Percentiles rank a stretch among this genome's conserved stretches.
These are phyloP conservation scores for Cydia splendana DNA, from an alignment of 1,140 invertebrate genomes.

Conservation along the genomic window DNA sequence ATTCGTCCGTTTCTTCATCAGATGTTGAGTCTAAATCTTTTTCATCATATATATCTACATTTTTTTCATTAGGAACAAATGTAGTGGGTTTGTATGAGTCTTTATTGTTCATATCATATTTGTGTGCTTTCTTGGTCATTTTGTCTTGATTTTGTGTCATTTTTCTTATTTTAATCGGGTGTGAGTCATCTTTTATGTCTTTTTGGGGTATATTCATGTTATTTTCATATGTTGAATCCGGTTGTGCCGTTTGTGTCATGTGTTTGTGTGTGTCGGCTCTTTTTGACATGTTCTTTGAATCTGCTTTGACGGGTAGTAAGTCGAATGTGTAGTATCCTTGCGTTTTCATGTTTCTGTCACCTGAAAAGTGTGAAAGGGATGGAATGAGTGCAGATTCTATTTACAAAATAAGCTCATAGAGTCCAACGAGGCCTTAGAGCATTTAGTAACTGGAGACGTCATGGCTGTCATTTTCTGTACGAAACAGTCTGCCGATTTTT, in stretches of 20 bases:
- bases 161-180: neutral
- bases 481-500: too few species aligned
- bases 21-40: neutral
- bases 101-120: neutral
- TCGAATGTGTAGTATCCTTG: conserved; percentile 45
- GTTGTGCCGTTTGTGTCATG: neutral
- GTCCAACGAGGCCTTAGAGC: too few species aligned
- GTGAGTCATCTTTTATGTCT: neutral
- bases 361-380: conserved; percentile 36
- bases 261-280: neutral
- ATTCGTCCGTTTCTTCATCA: neutral
- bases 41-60: neutral
- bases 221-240: neutral
- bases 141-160: neutral
- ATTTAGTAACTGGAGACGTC: too few species aligned
- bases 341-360: conserved; percentile 37
- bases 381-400: conserved; percentile 5
- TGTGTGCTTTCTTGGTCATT: neutral
- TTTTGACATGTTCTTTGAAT: conserved; percentile 32
- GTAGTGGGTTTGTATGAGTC: neutral
- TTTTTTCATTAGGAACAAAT: neutral
- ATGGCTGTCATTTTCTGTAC: too few species aligned
- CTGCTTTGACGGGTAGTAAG: conserved; percentile 34
- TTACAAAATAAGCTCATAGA: neutral
- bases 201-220: neutral